Evolutionary conservation across 2,797 vertebrate genomes (phyloP), one percentile per base, ranked within the genome.

Genomic region (Pseudopleuronectes americanus): DNA sequence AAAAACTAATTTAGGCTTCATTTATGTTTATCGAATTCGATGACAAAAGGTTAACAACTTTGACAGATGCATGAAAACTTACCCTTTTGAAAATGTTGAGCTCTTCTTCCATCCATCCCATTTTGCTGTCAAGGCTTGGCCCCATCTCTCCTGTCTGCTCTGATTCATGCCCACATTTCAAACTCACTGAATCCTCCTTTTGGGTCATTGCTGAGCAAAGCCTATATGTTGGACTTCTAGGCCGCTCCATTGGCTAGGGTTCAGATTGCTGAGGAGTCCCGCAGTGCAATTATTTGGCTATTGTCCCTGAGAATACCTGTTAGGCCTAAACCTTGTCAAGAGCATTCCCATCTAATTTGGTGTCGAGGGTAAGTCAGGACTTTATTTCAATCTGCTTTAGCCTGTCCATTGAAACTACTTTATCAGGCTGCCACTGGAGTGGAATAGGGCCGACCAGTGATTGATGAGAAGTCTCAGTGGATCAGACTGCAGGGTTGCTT

Each of bases 341-440:
- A 88, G 81, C 54, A 71, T 76, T 49, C 81, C 81, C 74, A 73
- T 91, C 81, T 88, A 85, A 91, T 90, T 90, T 79, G 21, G 31
- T 65, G 56, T 71, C 8, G 1, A 66, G 55, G 55, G 54, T 69
- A 59, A 56, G 57, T 31, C 60, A 47, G 55, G 67, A 71, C 73
- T 76, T 74, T 47, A 59, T 83, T 81, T 71, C 82, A 84, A 80
- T 88, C 84, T 83, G 68, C 77, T 76, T 84, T 67, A 71, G 81
- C 81, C 84, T 72, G 73, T 81, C 84, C 77, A 83, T 55, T 84
- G 75, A 90, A 84, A 91, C 81, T 55, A 87, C 64, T 84, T 85
- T 57, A 91, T 93, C 57, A 78, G 77, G 54, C 62, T 72, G 85
- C 74, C 79, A 73, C 16, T 68, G 36, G 41, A 84, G 69, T 65